Base-by-base conservation (phyloP, 2,113 vertebrate species). In the Lasiurus cinereus region DNA sequence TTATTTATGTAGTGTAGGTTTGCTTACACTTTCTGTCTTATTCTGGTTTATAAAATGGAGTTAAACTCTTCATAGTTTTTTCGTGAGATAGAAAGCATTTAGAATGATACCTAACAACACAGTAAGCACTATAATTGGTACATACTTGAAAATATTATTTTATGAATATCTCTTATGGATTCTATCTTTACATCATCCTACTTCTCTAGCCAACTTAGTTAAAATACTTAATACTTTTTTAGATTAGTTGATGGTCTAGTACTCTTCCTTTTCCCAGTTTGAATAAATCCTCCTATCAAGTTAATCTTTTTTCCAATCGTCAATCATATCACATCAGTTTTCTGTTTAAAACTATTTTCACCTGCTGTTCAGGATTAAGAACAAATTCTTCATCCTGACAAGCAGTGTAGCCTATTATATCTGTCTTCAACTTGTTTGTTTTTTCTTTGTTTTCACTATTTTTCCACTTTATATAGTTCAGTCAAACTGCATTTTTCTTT, bases 11-110 rank as follows among this genome's bases (percentile, higher is more conserved):
- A 74, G 2, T 39, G 24, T 82, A 19, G 67, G 69, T 67, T 46
- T 66, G n/a, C 46, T 85, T 80, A 66, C 6, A 54, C 29, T 84
- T 77, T 69, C 12, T 88, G 13, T 64, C 9, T 19, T n/a, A 64
- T 33, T 88, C 48, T 83, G 22, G 48, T 31, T 50, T 83, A 29
- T 94, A 77, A 90, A 90, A 21, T 90, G 74, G 50, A 93, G 27
- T 79, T 87, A 50, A 86, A 78, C n/a, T 79, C 36, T 77, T n/a
- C 27, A 64, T 82, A 66, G 13, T 43, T 66, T 52, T 84, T 15
- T 54, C 22, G 12, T 24, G 79, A 64, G 14, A 31, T 43, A 43
- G 24, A 46, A 69, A 56, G 16, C 22, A 70, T 36, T 76, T 69
- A 79, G 27, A 79, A 24, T 31, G 48, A 8, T 66, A 66, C 6